A percentile compares a stretch with the other conserved stretches of the same genome.
Evolutionary conservation across 2,797 vertebrate genomes (phyloP).

Genomic region (Anomalospiza imberbis): DNA sequence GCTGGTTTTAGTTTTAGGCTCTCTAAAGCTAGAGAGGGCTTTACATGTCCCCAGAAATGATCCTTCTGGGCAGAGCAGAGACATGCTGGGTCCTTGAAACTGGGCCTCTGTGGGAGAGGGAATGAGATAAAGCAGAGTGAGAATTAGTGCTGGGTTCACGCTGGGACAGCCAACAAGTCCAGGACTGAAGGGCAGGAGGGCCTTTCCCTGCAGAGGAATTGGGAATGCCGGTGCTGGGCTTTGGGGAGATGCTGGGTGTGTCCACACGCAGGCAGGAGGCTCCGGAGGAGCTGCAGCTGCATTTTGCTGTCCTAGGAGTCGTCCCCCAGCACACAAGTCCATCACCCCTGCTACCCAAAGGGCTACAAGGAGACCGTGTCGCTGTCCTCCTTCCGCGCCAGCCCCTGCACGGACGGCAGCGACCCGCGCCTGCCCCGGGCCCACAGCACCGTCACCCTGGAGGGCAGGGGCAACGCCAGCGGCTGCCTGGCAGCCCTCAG

Average conservation of each 20-base stretch:
- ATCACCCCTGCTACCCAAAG: conserved; percentile 83
- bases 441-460: conserved; percentile 48
- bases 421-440: not conserved
- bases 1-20: not conserved
- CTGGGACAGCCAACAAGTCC: not conserved
- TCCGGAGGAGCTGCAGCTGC: not conserved
- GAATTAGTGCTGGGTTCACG: not conserved
- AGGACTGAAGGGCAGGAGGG: not conserved
- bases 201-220: not conserved
- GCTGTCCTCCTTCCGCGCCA: conserved; percentile 63
- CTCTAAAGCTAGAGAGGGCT: not conserved
- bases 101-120: not conserved
- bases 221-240: rapidly evolving
- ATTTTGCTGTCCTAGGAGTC: not conserved
- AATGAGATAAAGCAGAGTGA: not conserved
- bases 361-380: conserved; percentile 46
- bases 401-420: conserved; percentile 72
- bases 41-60: not conserved
- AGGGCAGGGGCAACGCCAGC: conserved; percentile 73
- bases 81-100: not conserved
- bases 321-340: not conserved
- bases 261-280: not conserved
- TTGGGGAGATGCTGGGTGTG: not conserved
- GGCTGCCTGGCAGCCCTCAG: conserved; percentile 74
- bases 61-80: not conserved